These are phyloP conservation scores for Stenichneumon culpator DNA, from an alignment of 2,888 invertebrate genomes.

Conservation along the genomic window DNA sequence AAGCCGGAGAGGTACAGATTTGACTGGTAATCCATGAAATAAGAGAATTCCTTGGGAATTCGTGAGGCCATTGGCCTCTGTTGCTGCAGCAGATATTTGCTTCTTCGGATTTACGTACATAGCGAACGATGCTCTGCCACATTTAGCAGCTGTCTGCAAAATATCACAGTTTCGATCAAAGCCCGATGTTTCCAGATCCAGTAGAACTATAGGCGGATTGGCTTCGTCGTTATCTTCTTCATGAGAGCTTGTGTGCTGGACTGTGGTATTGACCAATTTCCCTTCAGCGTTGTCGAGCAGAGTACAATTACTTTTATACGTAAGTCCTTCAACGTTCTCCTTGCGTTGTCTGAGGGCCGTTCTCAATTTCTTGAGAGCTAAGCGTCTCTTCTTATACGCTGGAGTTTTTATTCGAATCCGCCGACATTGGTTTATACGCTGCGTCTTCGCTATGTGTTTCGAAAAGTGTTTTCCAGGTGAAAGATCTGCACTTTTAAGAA, in stretches of 20 bases:
- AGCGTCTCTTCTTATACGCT: slow-evolving; percentile 40
- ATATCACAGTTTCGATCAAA: slow-evolving; percentile 48
- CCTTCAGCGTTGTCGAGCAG: slow-evolving; percentile 15
- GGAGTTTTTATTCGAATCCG: slow-evolving; percentile 15
- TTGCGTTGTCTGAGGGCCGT: slow-evolving; percentile 34
- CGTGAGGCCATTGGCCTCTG: too few species aligned
- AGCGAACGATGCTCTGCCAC: too few species aligned
- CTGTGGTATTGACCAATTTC: neutral
- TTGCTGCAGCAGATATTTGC: too few species aligned
- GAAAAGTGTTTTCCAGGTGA: neutral
- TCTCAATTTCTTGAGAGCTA: slow-evolving; percentile 15
- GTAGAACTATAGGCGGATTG: slow-evolving; percentile 23
- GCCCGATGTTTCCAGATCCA: slow-evolving; percentile 57
- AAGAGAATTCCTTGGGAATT: too few species aligned
- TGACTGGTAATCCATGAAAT: too few species aligned
- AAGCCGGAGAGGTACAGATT: too few species aligned
- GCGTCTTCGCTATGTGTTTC: neutral
- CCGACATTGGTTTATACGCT: slow-evolving; percentile 11
- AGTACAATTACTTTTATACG: slow-evolving; percentile 52
- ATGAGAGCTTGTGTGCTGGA: neutral
- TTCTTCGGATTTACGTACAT: too few species aligned
- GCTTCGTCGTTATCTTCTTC: neutral
- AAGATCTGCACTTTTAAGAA: neutral
- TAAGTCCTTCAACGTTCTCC: slow-evolving; percentile 53
- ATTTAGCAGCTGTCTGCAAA: too few species aligned